Conservation (phyloP, 2,888 invertebrate species). For the Dascillus cervinus region DNA sequence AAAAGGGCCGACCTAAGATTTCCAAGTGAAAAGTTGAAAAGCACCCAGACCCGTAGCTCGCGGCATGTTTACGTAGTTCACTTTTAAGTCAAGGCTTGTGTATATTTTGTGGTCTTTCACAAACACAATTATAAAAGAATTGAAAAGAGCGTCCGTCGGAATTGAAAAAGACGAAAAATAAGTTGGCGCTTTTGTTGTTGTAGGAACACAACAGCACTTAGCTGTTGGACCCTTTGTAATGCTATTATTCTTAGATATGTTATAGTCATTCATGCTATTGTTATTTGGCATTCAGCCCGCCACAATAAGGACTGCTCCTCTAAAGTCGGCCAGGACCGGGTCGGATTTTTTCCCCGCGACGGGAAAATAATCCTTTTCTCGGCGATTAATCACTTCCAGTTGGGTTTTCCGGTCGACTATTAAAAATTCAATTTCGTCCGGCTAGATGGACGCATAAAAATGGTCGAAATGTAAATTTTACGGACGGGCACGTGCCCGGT, state of each 20-base stretch:
- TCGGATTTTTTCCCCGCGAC: no score
- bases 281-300: constrained; percentile 23
- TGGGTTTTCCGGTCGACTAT: no score
- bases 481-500: constrained; percentile 11
- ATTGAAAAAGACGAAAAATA: constrained; percentile 24
- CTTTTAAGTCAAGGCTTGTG: constrained; percentile 15
- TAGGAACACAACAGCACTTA: constrained; percentile 26
- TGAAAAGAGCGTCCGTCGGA: constrained; percentile 13
- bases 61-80: constrained; percentile 15
- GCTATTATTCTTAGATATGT: constrained; percentile 29
- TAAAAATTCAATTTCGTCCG: no score
- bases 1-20: constrained; percentile 1
- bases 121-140: constrained; percentile 21
- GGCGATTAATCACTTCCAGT: no score
- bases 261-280: constrained; percentile 30
- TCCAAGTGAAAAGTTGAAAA: background rate
- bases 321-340: constrained; percentile 22
- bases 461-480: no score
- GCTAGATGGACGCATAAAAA: no score
- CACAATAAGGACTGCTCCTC: constrained; percentile 25
- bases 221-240: constrained; percentile 27
- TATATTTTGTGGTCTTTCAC: constrained; percentile 18
- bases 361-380: no score
- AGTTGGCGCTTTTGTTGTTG: constrained; percentile 23
- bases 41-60: no score